These are phyloP conservation scores for Lophura nycthemera DNA, from an alignment of 2,113 vertebrate genomes.

Conservation along the genomic window DNA sequence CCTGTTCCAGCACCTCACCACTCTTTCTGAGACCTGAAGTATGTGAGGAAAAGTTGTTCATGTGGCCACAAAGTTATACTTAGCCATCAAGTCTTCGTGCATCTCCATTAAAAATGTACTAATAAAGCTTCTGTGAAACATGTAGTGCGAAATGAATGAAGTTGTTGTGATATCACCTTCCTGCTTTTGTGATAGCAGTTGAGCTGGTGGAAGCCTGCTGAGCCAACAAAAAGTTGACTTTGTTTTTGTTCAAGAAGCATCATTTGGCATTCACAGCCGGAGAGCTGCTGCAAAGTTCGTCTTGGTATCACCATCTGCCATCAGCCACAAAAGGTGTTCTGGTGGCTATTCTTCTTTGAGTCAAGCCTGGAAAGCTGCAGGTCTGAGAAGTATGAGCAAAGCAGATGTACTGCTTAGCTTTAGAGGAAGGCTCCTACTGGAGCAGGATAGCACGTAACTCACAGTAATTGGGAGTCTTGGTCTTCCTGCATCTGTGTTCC, in stretches of 20 bases:
- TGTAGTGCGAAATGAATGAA: neutral
- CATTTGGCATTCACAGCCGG: neutral
- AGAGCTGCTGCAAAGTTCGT: neutral
- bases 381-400: neutral
- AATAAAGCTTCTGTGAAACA: neutral
- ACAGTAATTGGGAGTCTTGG: neutral
- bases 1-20: too few species aligned
- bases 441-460: neutral
- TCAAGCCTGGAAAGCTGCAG: neutral
- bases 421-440: neutral
- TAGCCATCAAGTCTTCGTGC: neutral
- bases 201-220: neutral
- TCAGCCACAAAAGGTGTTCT: neutral
- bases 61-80: neutral
- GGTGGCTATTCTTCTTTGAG: neutral
- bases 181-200: neutral
- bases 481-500: neutral
- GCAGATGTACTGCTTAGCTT: accelerated
- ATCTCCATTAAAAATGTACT: neutral
- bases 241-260: neutral
- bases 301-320: neutral
- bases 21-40: neutral
- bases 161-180: neutral
- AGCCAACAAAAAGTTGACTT: neutral
- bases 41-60: neutral